A percentile compares a stretch with the other conserved stretches of the same genome.
Conservation (phyloP, 2,113 vertebrate genomes). For the Xenopus borealis region DNA sequence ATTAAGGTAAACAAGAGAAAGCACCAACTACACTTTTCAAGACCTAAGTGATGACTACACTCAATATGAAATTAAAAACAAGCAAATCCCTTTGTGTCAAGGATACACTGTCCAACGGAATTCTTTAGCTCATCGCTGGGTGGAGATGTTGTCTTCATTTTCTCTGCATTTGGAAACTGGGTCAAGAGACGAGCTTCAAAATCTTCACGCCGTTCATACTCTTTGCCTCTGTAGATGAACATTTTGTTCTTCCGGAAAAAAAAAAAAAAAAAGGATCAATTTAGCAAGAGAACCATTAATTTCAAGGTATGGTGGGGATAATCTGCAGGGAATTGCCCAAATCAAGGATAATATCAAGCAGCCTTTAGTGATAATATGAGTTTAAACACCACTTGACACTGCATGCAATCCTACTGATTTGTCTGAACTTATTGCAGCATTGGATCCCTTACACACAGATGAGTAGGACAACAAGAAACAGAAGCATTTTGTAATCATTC, state of each 20-base stretch:
- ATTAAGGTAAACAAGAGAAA: slow-evolving; percentile 41
- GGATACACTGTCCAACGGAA: slow-evolving; percentile 91
- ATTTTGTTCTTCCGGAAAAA: slow-evolving; percentile 80
- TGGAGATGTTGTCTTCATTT: slow-evolving; percentile 92
- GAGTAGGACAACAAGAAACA: too few relatives aligned
- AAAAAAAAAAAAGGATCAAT: background rate
- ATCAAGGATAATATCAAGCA: too few relatives aligned
- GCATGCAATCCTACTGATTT: too few relatives aligned
- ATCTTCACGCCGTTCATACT: slow-evolving; percentile 92
- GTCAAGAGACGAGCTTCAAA: slow-evolving; percentile 89
- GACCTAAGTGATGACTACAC: background rate
- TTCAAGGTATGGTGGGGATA: background rate
- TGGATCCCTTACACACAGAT: too few relatives aligned
- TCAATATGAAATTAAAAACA: background rate
- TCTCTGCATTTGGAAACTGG: slow-evolving; percentile 94
- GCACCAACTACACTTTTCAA: too few relatives aligned
- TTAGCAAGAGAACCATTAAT: too few relatives aligned
- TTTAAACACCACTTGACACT: too few relatives aligned
- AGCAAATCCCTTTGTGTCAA: slow-evolving; percentile 48
- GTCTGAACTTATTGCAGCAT: too few relatives aligned
- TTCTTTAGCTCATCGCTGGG: slow-evolving; percentile 84
- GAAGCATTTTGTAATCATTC: too few relatives aligned
- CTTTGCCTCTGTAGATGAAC: slow-evolving; percentile 96
- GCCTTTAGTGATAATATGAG: too few relatives aligned
- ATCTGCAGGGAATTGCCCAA: background rate